These are phyloP conservation scores for Malacosoma neustria DNA, from an alignment of 2,888 invertebrate genomes.

Conservation along the genomic window DNA sequence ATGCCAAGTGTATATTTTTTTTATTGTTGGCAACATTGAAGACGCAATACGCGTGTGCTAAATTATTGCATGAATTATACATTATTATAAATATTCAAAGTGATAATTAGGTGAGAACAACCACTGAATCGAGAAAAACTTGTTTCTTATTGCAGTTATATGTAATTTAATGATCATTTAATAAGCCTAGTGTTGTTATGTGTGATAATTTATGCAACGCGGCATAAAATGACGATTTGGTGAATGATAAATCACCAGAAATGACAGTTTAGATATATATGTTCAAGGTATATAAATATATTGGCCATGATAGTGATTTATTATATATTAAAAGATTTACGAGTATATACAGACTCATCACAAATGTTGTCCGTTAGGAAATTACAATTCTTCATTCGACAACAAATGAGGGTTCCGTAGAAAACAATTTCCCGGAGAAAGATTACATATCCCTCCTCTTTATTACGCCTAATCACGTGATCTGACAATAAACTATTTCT, in stretches of 20 bases:
- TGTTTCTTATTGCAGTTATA: not conserved
- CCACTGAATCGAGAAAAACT: not conserved
- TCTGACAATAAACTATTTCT: conserved; percentile 67
- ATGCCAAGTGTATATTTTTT: conserved; percentile 56
- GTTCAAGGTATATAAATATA: no score
- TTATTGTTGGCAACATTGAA: conserved; percentile 51
- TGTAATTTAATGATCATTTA: not conserved
- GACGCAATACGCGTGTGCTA: conserved; percentile 13
- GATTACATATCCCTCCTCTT: conserved; percentile 36
- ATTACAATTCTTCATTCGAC: conserved; percentile 45
- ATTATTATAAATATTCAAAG: not conserved
- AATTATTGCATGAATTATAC: conserved; percentile 11
- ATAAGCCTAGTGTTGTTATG: not conserved
- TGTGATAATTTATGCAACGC: not conserved
- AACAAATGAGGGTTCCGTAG: conserved; percentile 42
- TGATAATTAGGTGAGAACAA: not conserved
- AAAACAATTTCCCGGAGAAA: conserved; percentile 56
- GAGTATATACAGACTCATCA: no score
- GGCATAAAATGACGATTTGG: not conserved
- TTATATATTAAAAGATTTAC: no score
- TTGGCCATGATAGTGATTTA: no score
- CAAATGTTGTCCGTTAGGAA: conserved; percentile 22
- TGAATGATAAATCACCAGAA: no score
- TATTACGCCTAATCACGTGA: conserved; percentile 69
- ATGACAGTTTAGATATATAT: no score